phyloP scores from a whole-genome alignment of 2,113 vertebrate species.

The Phaetusa simplex region DNA sequence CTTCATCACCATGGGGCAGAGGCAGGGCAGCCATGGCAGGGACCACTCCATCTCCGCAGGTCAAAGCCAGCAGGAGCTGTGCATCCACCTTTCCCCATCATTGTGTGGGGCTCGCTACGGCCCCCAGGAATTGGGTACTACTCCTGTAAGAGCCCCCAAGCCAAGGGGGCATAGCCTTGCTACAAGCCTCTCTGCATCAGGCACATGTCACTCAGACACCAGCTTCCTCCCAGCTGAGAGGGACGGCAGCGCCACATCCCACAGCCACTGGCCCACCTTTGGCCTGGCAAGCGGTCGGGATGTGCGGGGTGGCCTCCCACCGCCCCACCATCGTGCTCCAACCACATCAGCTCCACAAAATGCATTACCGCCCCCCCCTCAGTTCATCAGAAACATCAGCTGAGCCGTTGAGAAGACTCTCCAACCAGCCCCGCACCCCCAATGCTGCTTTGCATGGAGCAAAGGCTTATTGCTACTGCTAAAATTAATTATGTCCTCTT shows the following conservation, averaged over 20 bases:
- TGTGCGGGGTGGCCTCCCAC: rapidly evolving
- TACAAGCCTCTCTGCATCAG: rapidly evolving
- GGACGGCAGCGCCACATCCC: not conserved
- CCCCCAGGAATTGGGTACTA: rapidly evolving
- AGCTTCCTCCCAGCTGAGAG: rapidly evolving
- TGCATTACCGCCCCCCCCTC: too few species aligned
- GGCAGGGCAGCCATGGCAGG: not conserved
- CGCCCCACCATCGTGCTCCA: rapidly evolving
- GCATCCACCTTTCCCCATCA: rapidly evolving
- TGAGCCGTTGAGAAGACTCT: rapidly evolving
- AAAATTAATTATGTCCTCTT: not conserved
- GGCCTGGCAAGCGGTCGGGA: rapidly evolving
- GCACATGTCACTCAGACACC: rapidly evolving
- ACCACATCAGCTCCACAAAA: not conserved
- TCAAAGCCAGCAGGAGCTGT: not conserved
- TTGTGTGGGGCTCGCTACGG: rapidly evolving
- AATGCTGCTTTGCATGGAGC: not conserved
- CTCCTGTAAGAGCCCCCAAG: too few species aligned
- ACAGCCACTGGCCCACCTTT: not conserved
- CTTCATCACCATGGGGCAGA: not conserved
- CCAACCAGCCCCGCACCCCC: not conserved
- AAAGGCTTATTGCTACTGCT: not conserved
- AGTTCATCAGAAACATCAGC: not conserved
- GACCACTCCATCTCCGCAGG: not conserved
- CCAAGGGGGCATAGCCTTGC: too few species aligned